Evolutionary conservation across 2,888 invertebrate species (phyloP).

Genomic region (Archaeoteleia sp.): DNA sequence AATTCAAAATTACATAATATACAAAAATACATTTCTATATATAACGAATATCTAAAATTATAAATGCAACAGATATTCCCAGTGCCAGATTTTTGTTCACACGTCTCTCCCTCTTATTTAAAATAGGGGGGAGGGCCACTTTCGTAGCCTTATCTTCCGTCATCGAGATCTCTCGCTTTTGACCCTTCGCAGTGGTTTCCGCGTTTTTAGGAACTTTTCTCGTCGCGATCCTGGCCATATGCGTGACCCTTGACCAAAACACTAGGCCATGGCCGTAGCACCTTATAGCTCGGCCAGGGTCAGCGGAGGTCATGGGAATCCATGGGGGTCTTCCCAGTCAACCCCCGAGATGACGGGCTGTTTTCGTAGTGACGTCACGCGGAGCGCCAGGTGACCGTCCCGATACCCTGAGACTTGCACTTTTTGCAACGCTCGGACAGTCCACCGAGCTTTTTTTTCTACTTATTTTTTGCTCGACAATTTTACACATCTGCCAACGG

Average conservation of each 20-base stretch:
- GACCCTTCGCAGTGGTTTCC: slow-evolving; percentile 33
- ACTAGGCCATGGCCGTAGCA: no score
- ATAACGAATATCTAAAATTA: slow-evolving; percentile 36
- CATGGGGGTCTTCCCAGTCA: slow-evolving; percentile 67
- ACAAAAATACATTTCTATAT: no score
- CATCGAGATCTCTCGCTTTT: slow-evolving; percentile 43
- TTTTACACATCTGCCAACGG: slow-evolving; percentile 35
- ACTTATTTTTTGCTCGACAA: slow-evolving; percentile 33
- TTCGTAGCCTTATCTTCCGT: slow-evolving; percentile 45
- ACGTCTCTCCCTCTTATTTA: slow-evolving; percentile 36
- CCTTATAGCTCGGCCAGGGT: slow-evolving; percentile 62
- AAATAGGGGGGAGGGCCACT: slow-evolving; percentile 20
- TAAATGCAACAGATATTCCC: slow-evolving; percentile 42
- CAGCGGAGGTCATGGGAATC: slow-evolving; percentile 72
- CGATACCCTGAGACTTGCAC: slow-evolving; percentile 22
- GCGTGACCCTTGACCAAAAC: slow-evolving; percentile 64
- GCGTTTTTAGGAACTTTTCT: slow-evolving; percentile 63
- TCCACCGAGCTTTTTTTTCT: slow-evolving; percentile 28
- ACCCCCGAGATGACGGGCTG: slow-evolving; percentile 43
- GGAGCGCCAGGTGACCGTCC: slow-evolving; percentile 54
- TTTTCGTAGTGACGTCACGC: slow-evolving; percentile 57
- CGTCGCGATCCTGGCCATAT: slow-evolving; percentile 59
- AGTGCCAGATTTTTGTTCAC: slow-evolving; percentile 42
- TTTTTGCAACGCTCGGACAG: slow-evolving; percentile 45
- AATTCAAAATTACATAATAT: no score